Evolutionary conservation across 2,797 vertebrate species (phyloP).

Genomic region (Pogoniulus pusillus): DNA sequence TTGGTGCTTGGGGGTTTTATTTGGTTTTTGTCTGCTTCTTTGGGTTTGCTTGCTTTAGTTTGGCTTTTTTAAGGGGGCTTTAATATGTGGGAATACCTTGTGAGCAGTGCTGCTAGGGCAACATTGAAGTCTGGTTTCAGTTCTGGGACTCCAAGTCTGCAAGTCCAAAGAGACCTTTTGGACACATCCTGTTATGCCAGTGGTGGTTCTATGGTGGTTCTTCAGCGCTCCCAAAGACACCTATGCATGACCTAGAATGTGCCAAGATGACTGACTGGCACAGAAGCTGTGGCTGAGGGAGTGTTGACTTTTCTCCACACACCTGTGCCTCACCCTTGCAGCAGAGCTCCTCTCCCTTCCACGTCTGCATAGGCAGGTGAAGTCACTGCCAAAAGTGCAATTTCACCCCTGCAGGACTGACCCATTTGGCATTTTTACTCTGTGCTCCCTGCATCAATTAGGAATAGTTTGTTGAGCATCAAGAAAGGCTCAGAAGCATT

Average conservation of each 20-base stretch:
- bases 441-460: background rate
- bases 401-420: background rate
- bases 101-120: background rate
- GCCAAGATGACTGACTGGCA: too few species aligned
- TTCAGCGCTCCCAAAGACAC: too few species aligned
- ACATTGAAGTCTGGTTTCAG: background rate
- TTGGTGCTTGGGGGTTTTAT: too few species aligned
- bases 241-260: too few species aligned
- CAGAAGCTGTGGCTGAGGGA: too few species aligned
- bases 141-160: background rate
- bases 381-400: background rate
- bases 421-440: background rate
- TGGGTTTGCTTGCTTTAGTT: too few species aligned
- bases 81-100: background rate
- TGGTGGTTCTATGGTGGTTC: too few species aligned
- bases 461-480: background rate
- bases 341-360: background rate
- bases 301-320: too few species aligned
- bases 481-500: background rate
- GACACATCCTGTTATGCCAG: rapidly evolving
- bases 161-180: background rate
- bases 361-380: rapidly evolving
- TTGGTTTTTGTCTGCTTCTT: too few species aligned
- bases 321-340: too few species aligned
- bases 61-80: too few species aligned